Conservation (phyloP, 2,113 vertebrate genomes). For the Gasterosteus aculeatus region DNA sequence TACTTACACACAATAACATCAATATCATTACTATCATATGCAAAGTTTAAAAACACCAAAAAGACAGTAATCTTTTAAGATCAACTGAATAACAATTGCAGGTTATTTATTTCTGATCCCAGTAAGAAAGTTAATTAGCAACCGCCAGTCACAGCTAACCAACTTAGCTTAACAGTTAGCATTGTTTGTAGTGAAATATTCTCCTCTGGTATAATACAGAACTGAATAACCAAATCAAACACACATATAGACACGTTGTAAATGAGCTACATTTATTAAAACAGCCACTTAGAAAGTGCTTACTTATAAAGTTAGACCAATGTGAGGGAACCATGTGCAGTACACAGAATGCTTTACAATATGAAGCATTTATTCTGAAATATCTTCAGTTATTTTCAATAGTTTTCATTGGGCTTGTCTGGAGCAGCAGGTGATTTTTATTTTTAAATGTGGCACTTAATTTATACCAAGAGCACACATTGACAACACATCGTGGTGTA, state of each 20-base stretch:
- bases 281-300: conserved; percentile 55
- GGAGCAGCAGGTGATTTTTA: conserved; percentile 13
- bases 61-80: too few species aligned
- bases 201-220: too few species aligned
- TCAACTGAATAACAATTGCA: too few species aligned
- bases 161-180: too few species aligned
- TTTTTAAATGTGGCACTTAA: not conserved
- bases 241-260: conserved; percentile 12
- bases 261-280: conserved; percentile 71
- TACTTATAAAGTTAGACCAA: conserved; percentile 45
- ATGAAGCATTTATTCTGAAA: not conserved
- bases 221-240: not conserved
- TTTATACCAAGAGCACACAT: not conserved
- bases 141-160: too few species aligned
- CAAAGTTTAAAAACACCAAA: too few species aligned
- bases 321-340: conserved; percentile 18
- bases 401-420: not conserved
- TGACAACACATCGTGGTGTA: not conserved
- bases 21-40: too few species aligned
- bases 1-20: too few species aligned
- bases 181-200: too few species aligned
- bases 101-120: too few species aligned
- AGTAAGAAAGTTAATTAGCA: too few species aligned
- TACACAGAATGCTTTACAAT: conserved; percentile 1
- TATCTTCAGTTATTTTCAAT: not conserved